phyloP scores from a whole-genome alignment of 2,888 invertebrate genomes.

The Lordiphosa fenestrarum region DNA sequence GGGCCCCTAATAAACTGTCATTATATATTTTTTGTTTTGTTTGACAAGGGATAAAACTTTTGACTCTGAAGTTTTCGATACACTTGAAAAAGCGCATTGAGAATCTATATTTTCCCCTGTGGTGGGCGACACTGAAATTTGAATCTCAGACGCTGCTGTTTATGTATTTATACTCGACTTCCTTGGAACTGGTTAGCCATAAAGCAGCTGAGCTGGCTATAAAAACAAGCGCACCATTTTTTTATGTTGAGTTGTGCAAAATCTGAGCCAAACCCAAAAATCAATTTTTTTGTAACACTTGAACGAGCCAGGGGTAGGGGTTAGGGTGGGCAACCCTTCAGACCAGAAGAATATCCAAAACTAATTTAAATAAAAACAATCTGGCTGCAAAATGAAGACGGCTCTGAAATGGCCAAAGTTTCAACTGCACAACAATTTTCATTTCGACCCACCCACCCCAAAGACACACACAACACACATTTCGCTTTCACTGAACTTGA shows the following conservation, averaged over 20 bases:
- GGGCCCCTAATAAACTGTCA: slow-evolving; percentile 48
- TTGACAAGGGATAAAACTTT: slow-evolving; percentile 27
- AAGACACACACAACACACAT: slow-evolving; percentile 35
- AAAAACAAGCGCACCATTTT: slow-evolving; percentile 6
- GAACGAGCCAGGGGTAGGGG: slow-evolving; percentile 36
- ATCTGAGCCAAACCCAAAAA: slow-evolving; percentile 21
- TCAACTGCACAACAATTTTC: slow-evolving; percentile 62
- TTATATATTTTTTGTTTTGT: slow-evolving; percentile 26
- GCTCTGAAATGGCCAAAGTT: slow-evolving; percentile 31
- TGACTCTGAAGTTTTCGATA: slow-evolving; percentile 30
- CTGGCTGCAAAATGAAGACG: slow-evolving; percentile 1
- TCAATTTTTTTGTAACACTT: slow-evolving; percentile 59
- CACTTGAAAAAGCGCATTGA: background rate
- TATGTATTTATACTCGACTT: slow-evolving; percentile 8
- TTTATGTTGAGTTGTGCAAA: slow-evolving; percentile 5
- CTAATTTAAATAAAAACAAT: slow-evolving; percentile 71
- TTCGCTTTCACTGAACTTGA: slow-evolving; percentile 65
- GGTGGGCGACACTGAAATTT: slow-evolving; percentile 31
- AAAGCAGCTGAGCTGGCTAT: slow-evolving; percentile 46
- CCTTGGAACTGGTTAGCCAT: slow-evolving; percentile 20
- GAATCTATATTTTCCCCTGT: slow-evolving; percentile 47
- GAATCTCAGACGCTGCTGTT: slow-evolving; percentile 15
- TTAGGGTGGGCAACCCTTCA: background rate
- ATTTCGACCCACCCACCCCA: slow-evolving; percentile 41
- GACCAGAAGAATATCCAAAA: slow-evolving; percentile 52